A percentile compares a stretch with the other conserved stretches of the same genome.
phyloP scores from a whole-genome alignment of 2,888 invertebrate genomes.

The Brassicogethes aeneus region DNA sequence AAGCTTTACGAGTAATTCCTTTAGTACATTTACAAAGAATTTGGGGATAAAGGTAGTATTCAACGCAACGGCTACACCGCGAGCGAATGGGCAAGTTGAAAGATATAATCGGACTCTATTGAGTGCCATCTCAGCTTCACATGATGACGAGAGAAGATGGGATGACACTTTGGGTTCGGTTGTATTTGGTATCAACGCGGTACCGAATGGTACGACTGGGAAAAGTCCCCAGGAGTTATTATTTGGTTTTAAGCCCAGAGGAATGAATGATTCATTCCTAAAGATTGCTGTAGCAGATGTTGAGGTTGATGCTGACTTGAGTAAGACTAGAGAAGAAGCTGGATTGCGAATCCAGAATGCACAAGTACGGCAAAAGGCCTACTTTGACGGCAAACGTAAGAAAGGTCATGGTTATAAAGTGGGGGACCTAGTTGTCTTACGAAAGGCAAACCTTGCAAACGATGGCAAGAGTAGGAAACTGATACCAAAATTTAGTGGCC shows the following conservation, averaged over 20 bases:
- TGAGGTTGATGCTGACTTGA: constrained; percentile 8
- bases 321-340: constrained; percentile 7
- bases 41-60: constrained; percentile 16
- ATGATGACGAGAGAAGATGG: constrained; percentile 17
- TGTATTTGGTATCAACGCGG: constrained; percentile 18
- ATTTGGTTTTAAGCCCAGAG: constrained; percentile 20
- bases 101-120: too few species aligned
- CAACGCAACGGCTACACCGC: too few species aligned
- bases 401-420: constrained; percentile 12
- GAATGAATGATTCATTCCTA: constrained; percentile 15
- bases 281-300: constrained; percentile 12
- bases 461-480: constrained; percentile 19
- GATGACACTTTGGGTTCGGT: constrained; percentile 15
- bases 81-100: too few species aligned
- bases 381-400: constrained; percentile 13
- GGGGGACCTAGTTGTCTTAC: constrained; percentile 18
- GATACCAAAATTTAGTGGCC: constrained; percentile 16
- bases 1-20: too few species aligned
- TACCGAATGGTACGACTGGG: constrained; percentile 16
- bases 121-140: constrained; percentile 12
- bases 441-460: constrained; percentile 10
- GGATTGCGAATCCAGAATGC: constrained; percentile 6
- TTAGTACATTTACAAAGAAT: too few species aligned
- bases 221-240: constrained; percentile 19
- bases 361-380: constrained; percentile 11